Base-by-base conservation (phyloP, 2,888 invertebrate genomes). In the Trilocha varians region DNA sequence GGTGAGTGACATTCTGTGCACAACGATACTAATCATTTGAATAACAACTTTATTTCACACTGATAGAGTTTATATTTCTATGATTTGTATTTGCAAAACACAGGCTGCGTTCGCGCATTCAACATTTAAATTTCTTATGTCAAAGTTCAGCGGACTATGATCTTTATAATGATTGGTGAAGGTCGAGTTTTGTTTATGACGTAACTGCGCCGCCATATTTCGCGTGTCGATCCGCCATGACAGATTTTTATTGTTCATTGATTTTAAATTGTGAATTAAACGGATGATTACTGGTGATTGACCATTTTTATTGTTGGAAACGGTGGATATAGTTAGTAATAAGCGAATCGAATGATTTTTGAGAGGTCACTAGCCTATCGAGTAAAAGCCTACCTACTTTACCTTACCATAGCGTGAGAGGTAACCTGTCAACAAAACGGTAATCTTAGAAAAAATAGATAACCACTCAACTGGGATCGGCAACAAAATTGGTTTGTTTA, bases 1-100 rank as follows among this genome's bases (percentile, higher is more conserved):
- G 84, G 82, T 85, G 74, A 83, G 57, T 76, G 84, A 83, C 82
- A 73, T 65, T 63, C 40, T 38, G 14, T 50, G 38, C 45, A 46
- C 38, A 41, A 45, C 37, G 16, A 11, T 3, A 1, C 18, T 3
- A 18, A 14, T 41, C 39, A 39, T 43, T 17, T 36, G 33, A 47
- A 41, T 43, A 44, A 49, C 32, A 43, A 46, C 50, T 42, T 48
- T 62, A 53, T n/a, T 0, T 0, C 0, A 0, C 0, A 1, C 5
- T 0, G 0, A 0, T 57, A 59, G 43, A 38, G 54, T 54, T 52
- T 5, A 42, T 35, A 49, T 54, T 61, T 5, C 33, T 17, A 16
- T n/a, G 11, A 13, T 15, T 2, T 11, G 15, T 18, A 15, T 13
- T 9, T 41, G n/a, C 25, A 38, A 34, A 41, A 16, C 35, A 46